A percentile compares a stretch with the other conserved stretches of the same genome.
Conservation (phyloP, 2,888 invertebrate genomes). For the Dicyrtomina minuta region DNA sequence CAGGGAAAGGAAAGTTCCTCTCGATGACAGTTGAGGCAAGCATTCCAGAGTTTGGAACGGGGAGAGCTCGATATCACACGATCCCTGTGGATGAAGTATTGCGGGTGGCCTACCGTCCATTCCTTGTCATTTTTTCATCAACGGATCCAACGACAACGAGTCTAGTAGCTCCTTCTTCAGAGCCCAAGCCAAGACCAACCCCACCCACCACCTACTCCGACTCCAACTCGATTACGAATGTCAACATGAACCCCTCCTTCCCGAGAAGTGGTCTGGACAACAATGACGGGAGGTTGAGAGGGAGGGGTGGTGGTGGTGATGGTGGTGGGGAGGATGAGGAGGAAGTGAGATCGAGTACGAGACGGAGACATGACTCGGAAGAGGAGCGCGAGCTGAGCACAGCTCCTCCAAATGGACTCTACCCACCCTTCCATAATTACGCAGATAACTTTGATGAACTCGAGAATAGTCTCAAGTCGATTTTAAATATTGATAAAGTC, state of each 20-base stretch:
- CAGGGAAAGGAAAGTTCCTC: constrained; percentile 28
- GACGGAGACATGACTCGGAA: no score
- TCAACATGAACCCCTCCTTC: neutral
- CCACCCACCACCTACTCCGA: neutral
- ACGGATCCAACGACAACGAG: neutral
- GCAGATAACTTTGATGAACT: constrained; percentile 29
- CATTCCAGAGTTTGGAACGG: constrained; percentile 33
- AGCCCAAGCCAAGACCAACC: constrained; percentile 7
- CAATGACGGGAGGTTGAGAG: neutral
- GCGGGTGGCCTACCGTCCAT: constrained; percentile 33
- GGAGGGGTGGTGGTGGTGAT: neutral
- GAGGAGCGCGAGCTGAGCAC: no score
- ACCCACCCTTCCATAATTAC: constrained; percentile 18
- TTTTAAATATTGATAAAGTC: constrained; percentile 25
- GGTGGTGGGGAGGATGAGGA: neutral
- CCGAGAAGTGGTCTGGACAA: no score
- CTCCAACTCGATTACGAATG: no score
- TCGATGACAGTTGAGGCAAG: constrained; percentile 26
- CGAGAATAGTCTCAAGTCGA: constrained; percentile 32
- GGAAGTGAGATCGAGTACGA: neutral
- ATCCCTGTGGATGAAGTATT: constrained; percentile 28
- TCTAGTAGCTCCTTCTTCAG: no score
- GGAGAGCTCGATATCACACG: constrained; percentile 23
- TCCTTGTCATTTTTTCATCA: constrained; percentile 30
- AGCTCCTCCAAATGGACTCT: no score